A percentile compares a stretch with the other conserved stretches of the same genome.
Evolutionary conservation across 2,113 vertebrate species (phyloP).

Genomic region (Cyprinodon tularosa): DNA sequence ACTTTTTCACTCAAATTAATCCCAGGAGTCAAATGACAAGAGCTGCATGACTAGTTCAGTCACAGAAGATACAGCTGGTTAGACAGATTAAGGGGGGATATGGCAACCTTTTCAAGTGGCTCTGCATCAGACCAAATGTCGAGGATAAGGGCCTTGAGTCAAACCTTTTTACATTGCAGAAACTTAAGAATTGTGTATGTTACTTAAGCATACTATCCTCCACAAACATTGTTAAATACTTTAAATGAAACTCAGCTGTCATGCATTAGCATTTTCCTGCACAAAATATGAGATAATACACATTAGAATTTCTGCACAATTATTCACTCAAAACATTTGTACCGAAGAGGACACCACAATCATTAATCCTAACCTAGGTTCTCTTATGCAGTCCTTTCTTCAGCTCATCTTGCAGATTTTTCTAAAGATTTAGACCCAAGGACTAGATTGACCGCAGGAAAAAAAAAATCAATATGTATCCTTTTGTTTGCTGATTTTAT

Average conservation of each 20-base stretch:
- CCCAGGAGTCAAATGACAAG: constrained; percentile 55
- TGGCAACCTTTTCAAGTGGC: constrained; percentile 1
- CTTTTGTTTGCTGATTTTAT: too few species aligned
- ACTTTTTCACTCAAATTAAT: constrained; percentile 56
- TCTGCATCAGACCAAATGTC: constrained; percentile 47
- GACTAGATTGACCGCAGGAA: too few species aligned
- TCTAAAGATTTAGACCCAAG: too few species aligned
- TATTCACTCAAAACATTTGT: not conserved
- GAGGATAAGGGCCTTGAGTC: constrained; percentile 27
- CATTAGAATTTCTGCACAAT: not conserved
- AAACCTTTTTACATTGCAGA: not conserved
- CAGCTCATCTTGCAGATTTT: too few species aligned
- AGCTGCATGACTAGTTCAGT: constrained; percentile 44
- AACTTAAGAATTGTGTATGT: not conserved
- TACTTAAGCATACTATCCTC: not conserved
- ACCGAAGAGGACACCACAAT: not conserved
- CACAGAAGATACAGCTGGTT: constrained; percentile 26
- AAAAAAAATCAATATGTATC: too few species aligned
- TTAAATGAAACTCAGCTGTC: not conserved
- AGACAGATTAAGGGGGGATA: constrained; percentile 26
- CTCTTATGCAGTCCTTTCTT: too few species aligned
- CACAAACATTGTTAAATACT: not conserved
- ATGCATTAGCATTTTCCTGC: not conserved
- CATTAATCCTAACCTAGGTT: too few species aligned
- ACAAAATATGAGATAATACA: not conserved